A percentile compares a stretch with the other conserved stretches of the same genome.
Conservation (phyloP, 2,797 vertebrate genomes). For the Poecilia wingei region DNA sequence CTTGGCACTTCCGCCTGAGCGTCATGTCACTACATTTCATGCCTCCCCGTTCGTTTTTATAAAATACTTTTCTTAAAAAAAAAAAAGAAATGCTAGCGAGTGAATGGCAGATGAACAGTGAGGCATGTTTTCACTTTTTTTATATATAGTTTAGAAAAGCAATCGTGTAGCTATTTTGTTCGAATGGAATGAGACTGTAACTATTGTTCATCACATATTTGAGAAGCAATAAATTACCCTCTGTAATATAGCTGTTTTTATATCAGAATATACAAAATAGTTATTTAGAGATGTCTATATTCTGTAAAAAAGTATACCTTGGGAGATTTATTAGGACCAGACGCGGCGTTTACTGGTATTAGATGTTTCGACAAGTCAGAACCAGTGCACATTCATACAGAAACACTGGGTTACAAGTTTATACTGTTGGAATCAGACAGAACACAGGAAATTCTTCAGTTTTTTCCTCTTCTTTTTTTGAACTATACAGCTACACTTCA, state of each 20-base stretch:
- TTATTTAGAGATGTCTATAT: constrained; percentile 78
- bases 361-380: constrained; percentile 30
- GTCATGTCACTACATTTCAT: constrained; percentile 46
- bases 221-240: constrained; percentile 75
- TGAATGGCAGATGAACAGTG: constrained; percentile 49
- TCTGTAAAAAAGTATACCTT: constrained; percentile 81
- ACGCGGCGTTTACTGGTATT: constrained; percentile 40
- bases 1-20: constrained; percentile 66
- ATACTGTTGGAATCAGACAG: constrained; percentile 38
- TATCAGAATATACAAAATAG: constrained; percentile 82
- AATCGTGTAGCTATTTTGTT: constrained; percentile 71
- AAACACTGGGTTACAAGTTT: constrained; percentile 38
- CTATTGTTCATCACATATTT: constrained; percentile 60
- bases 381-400: constrained; percentile 43
- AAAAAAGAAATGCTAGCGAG: constrained; percentile 41
- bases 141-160: constrained; percentile 64
- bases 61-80: constrained; percentile 23
- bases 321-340: constrained; percentile 52
- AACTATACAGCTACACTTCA: constrained; percentile 67
- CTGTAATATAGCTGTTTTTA: constrained; percentile 75
- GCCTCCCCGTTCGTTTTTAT: constrained; percentile 39
- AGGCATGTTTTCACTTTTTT: constrained; percentile 54
- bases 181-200: constrained; percentile 59
- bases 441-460: constrained; percentile 52
- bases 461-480: constrained; percentile 29